Conservation (phyloP, 2,113 vertebrate species). For the Lepisosteus osseus region DNA sequence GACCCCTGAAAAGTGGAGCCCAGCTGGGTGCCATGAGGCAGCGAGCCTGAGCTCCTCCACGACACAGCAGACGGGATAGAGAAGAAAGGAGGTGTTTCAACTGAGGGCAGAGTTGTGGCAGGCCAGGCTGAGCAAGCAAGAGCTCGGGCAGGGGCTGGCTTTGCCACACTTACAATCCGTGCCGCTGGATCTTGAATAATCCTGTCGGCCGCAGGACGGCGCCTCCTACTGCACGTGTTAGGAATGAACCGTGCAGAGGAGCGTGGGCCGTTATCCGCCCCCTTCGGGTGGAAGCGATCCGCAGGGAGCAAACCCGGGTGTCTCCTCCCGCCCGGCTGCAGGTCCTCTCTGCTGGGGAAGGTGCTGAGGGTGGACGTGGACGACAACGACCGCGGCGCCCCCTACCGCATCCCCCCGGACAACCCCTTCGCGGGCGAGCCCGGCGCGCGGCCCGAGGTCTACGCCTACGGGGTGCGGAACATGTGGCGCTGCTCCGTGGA, state of each 20-base stretch:
- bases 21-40: too few species aligned
- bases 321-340: constrained; percentile 22
- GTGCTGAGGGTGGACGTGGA: constrained; percentile 67
- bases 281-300: too few species aligned
- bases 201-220: neutral
- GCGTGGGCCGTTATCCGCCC: neutral
- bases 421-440: constrained; percentile 71
- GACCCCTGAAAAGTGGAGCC: too few species aligned
- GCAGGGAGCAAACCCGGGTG: neutral
- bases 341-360: constrained; percentile 73
- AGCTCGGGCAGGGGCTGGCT: too few species aligned
- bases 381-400: constrained; percentile 54
- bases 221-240: neutral
- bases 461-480: constrained; percentile 74
- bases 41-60: too few species aligned
- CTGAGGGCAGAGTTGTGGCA: too few species aligned
- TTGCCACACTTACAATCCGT: too few species aligned
- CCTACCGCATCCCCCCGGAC: constrained; percentile 70
- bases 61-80: too few species aligned
- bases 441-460: constrained; percentile 62
- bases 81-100: too few species aligned
- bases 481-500: constrained; percentile 81
- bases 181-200: too few species aligned
- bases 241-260: neutral
- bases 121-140: too few species aligned